Conservation (phyloP, 2,888 invertebrate species). For the Lasioglossum calceatum region DNA sequence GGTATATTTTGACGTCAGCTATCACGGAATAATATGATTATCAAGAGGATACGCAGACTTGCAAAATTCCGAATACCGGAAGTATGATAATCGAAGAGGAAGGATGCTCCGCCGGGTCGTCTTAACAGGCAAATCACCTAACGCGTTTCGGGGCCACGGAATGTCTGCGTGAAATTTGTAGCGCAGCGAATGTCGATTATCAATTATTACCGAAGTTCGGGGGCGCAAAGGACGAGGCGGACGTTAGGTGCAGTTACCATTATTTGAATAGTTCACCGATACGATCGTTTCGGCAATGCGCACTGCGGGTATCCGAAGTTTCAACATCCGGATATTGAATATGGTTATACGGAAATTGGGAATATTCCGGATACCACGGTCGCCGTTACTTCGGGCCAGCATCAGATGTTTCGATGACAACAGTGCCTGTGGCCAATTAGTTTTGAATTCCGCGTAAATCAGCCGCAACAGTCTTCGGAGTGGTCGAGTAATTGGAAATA, state of each 20-base stretch:
- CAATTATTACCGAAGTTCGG: slow-evolving; percentile 65
- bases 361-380: slow-evolving; percentile 45
- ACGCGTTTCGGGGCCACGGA: slow-evolving; percentile 18
- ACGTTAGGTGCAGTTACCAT: slow-evolving; percentile 63
- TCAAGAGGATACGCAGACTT: neutral
- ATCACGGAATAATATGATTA: neutral
- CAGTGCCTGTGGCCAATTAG: slow-evolving; percentile 50
- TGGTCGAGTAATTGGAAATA: slow-evolving; percentile 38
- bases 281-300: slow-evolving; percentile 67
- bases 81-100: neutral
- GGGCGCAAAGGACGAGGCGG: slow-evolving; percentile 47
- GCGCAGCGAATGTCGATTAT: slow-evolving; percentile 60
- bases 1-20: neutral
- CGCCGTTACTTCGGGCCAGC: slow-evolving; percentile 55
- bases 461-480: slow-evolving; percentile 23
- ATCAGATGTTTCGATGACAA: slow-evolving; percentile 65
- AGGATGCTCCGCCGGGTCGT: slow-evolving; percentile 6
- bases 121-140: slow-evolving; percentile 39
- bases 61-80: neutral
- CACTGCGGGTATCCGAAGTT: slow-evolving; percentile 65
- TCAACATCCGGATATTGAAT: slow-evolving; percentile 70
- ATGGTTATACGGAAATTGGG: slow-evolving; percentile 68
- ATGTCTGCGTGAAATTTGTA: slow-evolving; percentile 46
- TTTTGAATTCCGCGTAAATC: slow-evolving; percentile 55
- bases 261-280: slow-evolving; percentile 70